These are phyloP conservation scores for Argyrosomus japonicus DNA, from an alignment of 2,113 vertebrate genomes.

Conservation along the genomic window DNA sequence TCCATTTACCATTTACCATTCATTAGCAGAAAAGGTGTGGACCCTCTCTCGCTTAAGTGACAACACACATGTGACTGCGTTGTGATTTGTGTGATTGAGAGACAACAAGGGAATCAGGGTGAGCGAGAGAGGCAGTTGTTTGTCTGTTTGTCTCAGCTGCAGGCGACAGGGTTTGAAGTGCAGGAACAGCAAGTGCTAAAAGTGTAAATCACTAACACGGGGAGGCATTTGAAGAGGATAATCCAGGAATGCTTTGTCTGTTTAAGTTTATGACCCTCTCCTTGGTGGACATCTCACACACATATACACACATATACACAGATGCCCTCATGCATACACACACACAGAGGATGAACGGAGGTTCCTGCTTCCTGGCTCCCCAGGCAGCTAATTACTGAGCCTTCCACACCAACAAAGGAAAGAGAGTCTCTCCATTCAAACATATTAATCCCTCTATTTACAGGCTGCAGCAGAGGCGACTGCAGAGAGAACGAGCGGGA, in stretches of 20 bases:
- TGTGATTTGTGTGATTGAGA: slow-evolving; percentile 10
- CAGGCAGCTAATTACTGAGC: slow-evolving; percentile 66
- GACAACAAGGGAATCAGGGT: slow-evolving; percentile 2
- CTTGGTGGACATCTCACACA: slow-evolving; percentile 49
- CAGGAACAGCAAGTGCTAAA: slow-evolving; percentile 45
- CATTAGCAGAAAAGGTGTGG: neutral
- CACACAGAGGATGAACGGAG: slow-evolving; percentile 35
- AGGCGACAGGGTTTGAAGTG: slow-evolving; percentile 19
- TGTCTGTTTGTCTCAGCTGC: slow-evolving; percentile 17
- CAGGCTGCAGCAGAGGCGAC: slow-evolving; percentile 35
- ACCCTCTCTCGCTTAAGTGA: neutral
- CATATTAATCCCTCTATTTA: slow-evolving; percentile 65
- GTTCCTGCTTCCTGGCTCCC: slow-evolving; percentile 61
- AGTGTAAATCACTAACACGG: slow-evolving; percentile 37
- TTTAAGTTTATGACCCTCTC: slow-evolving; percentile 63
- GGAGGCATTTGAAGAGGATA: slow-evolving; percentile 54
- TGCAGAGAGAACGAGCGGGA: slow-evolving; percentile 28
- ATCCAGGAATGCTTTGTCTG: slow-evolving; percentile 63
- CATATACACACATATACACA: slow-evolving; percentile 9
- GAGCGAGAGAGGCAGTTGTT: slow-evolving; percentile 19
- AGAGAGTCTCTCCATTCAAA: slow-evolving; percentile 61
- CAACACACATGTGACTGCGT: neutral
- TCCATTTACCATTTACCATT: no score
- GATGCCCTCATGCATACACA: slow-evolving; percentile 30
- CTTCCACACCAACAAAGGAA: slow-evolving; percentile 60